Evolutionary conservation across 2,113 vertebrate genomes (phyloP).

Genomic region (Protobothrops mucrosquamatus): DNA sequence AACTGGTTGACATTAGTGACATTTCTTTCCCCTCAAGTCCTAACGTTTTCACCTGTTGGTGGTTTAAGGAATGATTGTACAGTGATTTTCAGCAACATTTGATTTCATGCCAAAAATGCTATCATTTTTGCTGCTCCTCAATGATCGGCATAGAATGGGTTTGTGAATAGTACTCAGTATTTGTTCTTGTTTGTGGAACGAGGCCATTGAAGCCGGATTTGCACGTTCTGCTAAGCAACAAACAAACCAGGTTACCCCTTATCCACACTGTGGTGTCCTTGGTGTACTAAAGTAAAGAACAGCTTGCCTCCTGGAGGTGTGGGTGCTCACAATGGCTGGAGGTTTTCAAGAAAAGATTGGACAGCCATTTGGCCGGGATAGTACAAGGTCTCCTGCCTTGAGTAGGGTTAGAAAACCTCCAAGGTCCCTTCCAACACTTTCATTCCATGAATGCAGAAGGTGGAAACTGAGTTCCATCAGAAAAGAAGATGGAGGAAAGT

Average conservation of each 20-base stretch:
- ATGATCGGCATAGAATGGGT: neutral
- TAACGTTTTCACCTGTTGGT: neutral
- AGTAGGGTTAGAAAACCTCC: neutral
- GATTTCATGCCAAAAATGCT: neutral
- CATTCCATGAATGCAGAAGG: neutral
- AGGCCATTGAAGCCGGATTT: neutral
- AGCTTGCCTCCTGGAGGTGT: neutral
- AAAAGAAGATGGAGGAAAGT: neutral
- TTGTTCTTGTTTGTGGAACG: neutral
- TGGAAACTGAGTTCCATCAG: neutral
- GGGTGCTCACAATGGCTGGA: neutral
- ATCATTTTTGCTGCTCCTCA: neutral
- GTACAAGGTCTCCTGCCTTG: neutral
- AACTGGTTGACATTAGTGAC: neutral
- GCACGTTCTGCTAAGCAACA: neutral
- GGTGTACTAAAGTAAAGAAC: neutral
- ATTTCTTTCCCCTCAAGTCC: neutral
- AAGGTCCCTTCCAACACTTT: neutral
- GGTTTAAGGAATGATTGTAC: neutral
- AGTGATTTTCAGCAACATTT: neutral
- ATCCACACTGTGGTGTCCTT: neutral
- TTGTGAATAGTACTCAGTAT: neutral
- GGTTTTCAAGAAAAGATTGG: neutral
- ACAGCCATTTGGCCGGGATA: neutral
- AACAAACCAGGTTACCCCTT: neutral